Conservation (phyloP, 2,888 invertebrate species). For the Spodoptera picta region DNA sequence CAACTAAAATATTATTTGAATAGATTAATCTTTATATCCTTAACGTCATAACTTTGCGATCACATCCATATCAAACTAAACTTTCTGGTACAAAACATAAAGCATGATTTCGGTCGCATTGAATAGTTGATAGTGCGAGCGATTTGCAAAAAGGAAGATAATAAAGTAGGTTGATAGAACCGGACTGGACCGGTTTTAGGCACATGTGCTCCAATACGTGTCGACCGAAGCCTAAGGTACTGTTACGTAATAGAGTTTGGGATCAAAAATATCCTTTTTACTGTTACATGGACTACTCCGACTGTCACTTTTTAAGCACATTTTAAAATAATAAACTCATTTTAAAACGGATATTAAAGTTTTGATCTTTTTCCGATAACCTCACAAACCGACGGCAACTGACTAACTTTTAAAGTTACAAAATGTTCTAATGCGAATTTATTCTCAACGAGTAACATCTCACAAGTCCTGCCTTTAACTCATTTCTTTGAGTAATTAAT, state of each 20-base stretch:
- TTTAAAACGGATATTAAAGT: too few species aligned
- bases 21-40: constrained; percentile 65
- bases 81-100: constrained; percentile 20
- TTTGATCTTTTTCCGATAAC: too few species aligned
- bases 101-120: constrained; percentile 34
- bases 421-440: constrained; percentile 30
- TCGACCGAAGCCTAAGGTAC: constrained; percentile 38
- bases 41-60: constrained; percentile 52
- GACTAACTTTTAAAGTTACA: constrained; percentile 19
- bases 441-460: constrained; percentile 35
- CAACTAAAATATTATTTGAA: constrained; percentile 79
- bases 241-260: constrained; percentile 41
- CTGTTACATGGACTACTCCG: constrained; percentile 17
- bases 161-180: constrained; percentile 78
- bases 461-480: constrained; percentile 30
- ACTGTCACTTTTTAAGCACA: neutral
- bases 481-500: constrained; percentile 42
- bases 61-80: constrained; percentile 25
- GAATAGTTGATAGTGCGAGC: constrained; percentile 60
- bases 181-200: constrained; percentile 69
- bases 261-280: constrained; percentile 14
- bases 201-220: constrained; percentile 65
- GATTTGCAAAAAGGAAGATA: constrained; percentile 84
- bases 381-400: neutral
- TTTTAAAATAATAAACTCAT: too few species aligned